phyloP scores from a whole-genome alignment of 2,888 invertebrate genomes.

The Leucophenga maculata region DNA sequence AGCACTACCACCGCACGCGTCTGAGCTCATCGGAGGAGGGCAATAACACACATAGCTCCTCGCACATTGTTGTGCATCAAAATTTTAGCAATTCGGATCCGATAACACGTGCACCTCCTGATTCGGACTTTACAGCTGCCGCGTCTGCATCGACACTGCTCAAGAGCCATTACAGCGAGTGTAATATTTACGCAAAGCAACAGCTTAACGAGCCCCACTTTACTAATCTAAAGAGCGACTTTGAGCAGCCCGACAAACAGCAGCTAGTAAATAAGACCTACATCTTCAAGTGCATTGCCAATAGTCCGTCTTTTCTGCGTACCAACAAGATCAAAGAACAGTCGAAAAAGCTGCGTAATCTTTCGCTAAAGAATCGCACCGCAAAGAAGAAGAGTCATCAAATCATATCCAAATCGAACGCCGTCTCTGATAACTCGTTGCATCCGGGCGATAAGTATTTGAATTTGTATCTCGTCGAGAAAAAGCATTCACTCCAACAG shows the following conservation, averaged over 20 bases:
- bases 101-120: conserved; percentile 54
- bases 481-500: conserved; percentile 63
- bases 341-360: conserved; percentile 70
- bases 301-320: conserved; percentile 71
- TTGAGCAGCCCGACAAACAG: conserved; percentile 64
- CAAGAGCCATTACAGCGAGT: conserved; percentile 70
- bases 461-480: conserved; percentile 70
- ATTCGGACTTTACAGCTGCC: conserved; percentile 37
- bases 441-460: conserved; percentile 71
- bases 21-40: conserved; percentile 21
- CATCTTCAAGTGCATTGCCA: conserved; percentile 71
- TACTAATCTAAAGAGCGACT: conserved; percentile 59
- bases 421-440: conserved; percentile 71
- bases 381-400: conserved; percentile 69
- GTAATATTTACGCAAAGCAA: conserved; percentile 64
- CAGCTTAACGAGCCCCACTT: conserved; percentile 62
- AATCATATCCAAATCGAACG: conserved; percentile 70
- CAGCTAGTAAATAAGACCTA: conserved; percentile 70
- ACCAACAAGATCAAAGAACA: conserved; percentile 71
- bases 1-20: neutral
- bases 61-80: conserved; percentile 52
- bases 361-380: conserved; percentile 68
- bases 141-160: conserved; percentile 49
- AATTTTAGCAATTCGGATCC: conserved; percentile 64
- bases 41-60: conserved; percentile 39